These are phyloP conservation scores for Triops longicaudatus DNA, from an alignment of 1,140 invertebrate species.

Conservation along the genomic window DNA sequence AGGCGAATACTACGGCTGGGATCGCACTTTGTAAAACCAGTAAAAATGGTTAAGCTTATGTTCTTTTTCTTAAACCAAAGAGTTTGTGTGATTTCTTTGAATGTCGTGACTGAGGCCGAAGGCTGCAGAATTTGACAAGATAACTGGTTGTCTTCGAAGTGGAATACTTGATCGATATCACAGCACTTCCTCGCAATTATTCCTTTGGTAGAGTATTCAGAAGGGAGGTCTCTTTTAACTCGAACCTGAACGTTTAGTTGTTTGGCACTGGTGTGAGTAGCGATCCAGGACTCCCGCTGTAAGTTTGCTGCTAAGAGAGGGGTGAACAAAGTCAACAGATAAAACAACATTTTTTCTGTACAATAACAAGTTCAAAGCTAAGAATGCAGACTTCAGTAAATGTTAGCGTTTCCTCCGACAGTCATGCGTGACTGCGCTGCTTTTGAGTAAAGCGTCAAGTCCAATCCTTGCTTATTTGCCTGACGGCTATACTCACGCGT, in stretches of 20 bases:
- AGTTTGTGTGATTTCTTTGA: slow-evolving; percentile 15
- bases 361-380: not conserved
- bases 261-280: not conserved
- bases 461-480: slow-evolving; percentile 3
- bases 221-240: not conserved
- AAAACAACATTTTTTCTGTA: not conserved
- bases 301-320: not conserved
- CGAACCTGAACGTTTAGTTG: not conserved
- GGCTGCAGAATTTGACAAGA: not conserved
- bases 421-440: not conserved
- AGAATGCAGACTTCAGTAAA: not conserved
- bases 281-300: not conserved
- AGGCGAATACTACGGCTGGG: not conserved
- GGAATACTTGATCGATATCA: slow-evolving; percentile 18
- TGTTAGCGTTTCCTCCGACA: not conserved
- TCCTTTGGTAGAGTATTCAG: not conserved
- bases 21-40: not conserved
- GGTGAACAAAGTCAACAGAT: not conserved
- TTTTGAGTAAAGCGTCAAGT: not conserved
- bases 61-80: not conserved
- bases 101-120: slow-evolving; percentile 3
- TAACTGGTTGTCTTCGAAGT: not conserved
- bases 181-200: slow-evolving; percentile 11
- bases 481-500: slow-evolving; percentile 10
- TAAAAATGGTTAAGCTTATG: not conserved